Evolutionary conservation across 2,113 vertebrate genomes (phyloP), one percentile per base, ranked within the genome.

Genomic region (Rhynchopsitta pachyrhyncha): DNA sequence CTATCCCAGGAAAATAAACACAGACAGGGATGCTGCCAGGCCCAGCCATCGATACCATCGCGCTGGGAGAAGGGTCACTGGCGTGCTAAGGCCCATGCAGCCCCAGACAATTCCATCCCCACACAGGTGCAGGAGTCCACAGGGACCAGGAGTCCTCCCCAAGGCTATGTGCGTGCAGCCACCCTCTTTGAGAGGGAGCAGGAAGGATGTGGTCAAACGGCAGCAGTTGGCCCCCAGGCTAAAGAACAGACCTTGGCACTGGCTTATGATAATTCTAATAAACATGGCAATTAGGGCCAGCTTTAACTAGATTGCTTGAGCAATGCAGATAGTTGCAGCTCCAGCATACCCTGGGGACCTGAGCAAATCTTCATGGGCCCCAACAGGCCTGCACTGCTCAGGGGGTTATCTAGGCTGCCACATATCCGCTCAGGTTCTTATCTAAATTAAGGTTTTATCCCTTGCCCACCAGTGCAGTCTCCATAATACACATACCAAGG

Each of bases 401-500:
- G 13, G 15, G 9, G 2, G 5, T 5, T 15, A 66, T 13, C 50
- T 76, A 4, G 42, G 27, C 31, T 59, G 74, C 29, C 68, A 59
- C 6, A 19, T 67, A 49, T 90, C 59, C 15, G 6, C 7, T 29
- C 31, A 31, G 18, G 8, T 63, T 67, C 49, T 85, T 55, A 44
- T 2, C 41, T 80, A 69, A 87, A 69, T 33, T 29, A 59, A 70
- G 15, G n/a, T 67, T 42, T 81, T 29, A 49, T 2, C 13, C 25
- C 4, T 73, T 76, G n/a, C 6, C 16, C 23, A 55, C 13, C 47
- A 46, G 17, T 42, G 67, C 22, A 57, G 12, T 35, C 52, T 44
- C 1, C 1, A 27, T 13, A 74, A 73, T 9, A 49, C 19, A n/a
- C 0, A 0, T 35, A 24, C 27, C 15, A 12, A 1, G 4, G n/a